Evolutionary conservation across 2,797 vertebrate species (phyloP), one percentile per base, ranked within the genome.

Genomic region (Gobionotothen gibberifrons): DNA sequence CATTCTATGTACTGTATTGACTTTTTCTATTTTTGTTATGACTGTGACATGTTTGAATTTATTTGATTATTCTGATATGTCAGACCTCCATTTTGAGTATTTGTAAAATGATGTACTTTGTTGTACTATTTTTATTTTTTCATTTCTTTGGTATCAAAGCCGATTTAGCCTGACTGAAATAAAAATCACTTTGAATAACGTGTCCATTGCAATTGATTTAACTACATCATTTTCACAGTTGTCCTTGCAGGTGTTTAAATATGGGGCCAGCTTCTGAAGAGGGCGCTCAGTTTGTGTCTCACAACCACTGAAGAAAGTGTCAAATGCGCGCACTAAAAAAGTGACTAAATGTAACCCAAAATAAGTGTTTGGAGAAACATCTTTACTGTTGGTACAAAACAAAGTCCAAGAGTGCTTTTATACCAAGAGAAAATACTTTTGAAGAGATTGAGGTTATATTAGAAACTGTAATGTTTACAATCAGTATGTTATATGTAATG

Each of bases 11-110:
- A 93, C 89, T 93, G 92, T 93, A 91, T 91, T 87, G 84, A 87
- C 89, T 90, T 94, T 93, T 94, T 94, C 85, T 93, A 94, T 93
- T 94, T 91, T 93, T 93, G 86, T 94, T 94, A 90, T 90, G 87
- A 89, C 84, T 86, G 88, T 92, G 86, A 91, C 81, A 89, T 89
- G 79, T 90, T 90, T 90, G 78, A 72, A 85, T 92, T 92, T 69
- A 81, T 90, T 92, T 91, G 75, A 77, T 85, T 85, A 82, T 87
- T 91, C 81, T 87, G 74, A 92, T 88, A 86, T 91, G 91, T 93
- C 90, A 89, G 67, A 89, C 89, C 69, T 91, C 84, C 90, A 91
- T 92, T 87, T 86, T 91, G 71, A 90, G 89, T 93, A 91, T 92
- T 94, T 93, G 92, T 94, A 93, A 85, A 85, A 92, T 90, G 29